Percentiles rank a stretch among this genome's conserved stretches.
Conservation (phyloP, 2,888 invertebrate species). For the Druceiella hillmani region DNA sequence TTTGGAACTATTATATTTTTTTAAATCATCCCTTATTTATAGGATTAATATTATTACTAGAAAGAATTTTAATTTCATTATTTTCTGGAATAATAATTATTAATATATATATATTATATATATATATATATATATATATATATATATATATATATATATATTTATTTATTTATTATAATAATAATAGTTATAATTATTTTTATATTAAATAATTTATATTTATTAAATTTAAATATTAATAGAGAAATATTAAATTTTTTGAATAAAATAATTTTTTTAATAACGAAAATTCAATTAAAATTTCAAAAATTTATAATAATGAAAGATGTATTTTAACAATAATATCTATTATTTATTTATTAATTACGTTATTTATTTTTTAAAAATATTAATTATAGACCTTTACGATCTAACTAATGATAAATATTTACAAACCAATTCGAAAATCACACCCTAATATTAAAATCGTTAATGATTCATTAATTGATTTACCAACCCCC, state of each 20-base stretch:
- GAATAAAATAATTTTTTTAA: constrained; percentile 12
- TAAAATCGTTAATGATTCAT: constrained; percentile 43
- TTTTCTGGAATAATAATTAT: constrained; percentile 31
- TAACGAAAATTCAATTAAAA: constrained; percentile 27
- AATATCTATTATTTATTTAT: constrained; percentile 41
- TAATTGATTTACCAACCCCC: constrained; percentile 48
- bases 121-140: constrained; percentile 39
- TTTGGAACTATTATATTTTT: too few species aligned
- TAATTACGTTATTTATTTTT: constrained; percentile 45
- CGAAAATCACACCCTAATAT: constrained; percentile 33
- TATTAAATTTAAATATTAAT: constrained; percentile 25
- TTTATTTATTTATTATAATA: constrained; percentile 24
- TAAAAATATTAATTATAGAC: constrained; percentile 36
- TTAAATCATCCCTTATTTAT: constrained; percentile 38
- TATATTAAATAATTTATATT: constrained; percentile 23
- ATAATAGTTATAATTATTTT: constrained; percentile 24
- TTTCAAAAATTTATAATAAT: constrained; percentile 37
- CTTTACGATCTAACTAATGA: constrained; percentile 42
- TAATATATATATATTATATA: constrained; percentile 43
- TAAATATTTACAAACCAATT: constrained; percentile 31
- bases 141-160: constrained; percentile 26
- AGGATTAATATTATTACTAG: constrained; percentile 36
- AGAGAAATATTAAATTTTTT: constrained; percentile 22
- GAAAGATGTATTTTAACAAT: constrained; percentile 33
- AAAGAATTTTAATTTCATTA: constrained; percentile 35